Base-by-base conservation (phyloP, 2,113 vertebrate genomes). In the Haemorhous mexicanus region DNA sequence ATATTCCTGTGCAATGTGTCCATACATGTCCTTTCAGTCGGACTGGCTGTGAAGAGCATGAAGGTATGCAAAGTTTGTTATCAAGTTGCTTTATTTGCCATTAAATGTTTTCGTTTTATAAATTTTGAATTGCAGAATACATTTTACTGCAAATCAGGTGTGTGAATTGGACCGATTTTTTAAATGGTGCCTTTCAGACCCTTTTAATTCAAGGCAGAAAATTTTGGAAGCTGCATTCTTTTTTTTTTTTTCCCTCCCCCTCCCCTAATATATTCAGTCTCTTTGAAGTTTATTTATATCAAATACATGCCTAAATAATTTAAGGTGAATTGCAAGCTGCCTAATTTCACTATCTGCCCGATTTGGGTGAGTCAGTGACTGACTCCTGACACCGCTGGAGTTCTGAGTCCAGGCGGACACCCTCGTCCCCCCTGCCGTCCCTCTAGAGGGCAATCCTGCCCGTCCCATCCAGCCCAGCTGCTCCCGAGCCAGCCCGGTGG, bases 221-320 rank as follows among this genome's bases (percentile, higher is more conserved):
- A 84, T 86, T 90, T 79, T 22, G 52, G 73, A 86, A 88, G 28
- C 21, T 53, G 35, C 6, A 4, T 67, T 49, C 5, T 53, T 8
- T 28, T 10, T 13, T 23, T 46, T 39, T 15, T 30, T 26, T 19
- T 26, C 3, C 24, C 2, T 12, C 15, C 3, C 1, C 6, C 27
- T 16, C 2, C 17, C 18, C 44, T 11, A 27, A 35, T 46, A 32
- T 19, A 23, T 52, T 80, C 35, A 20, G 41, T 66, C n/a, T 90
- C 89, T 92, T 90, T 95, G 89, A 95, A 93, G 84, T 92, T 79
- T 86, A 52, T 90, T 92, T 94, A 84, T 86, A 88, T 58, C 58
- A 28, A 76, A 64, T 35, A 61, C 46, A 37, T 8, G 4, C 53
- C 72, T 94, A 72, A 93, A 87, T 94, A 94, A 95, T 85, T 83